Base-by-base conservation (phyloP, 2,113 vertebrate genomes). In the Myotis davidii region DNA sequence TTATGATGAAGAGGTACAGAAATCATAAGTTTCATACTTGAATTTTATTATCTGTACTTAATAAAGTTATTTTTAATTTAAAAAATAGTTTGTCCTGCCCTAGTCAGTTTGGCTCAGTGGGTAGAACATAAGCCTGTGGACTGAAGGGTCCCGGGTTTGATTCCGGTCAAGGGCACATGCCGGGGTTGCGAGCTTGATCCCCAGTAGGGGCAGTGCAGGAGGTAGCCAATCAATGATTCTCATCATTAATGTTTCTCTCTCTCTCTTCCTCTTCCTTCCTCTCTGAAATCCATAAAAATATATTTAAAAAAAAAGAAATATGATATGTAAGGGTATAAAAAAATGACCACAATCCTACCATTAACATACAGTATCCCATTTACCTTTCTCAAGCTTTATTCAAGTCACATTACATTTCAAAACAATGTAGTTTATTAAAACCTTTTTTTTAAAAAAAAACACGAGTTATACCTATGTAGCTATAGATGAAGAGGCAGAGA, bases 21-120 rank as follows among this genome's bases (percentile, higher is more conserved):
- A 88, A 93, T 84, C 32, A 48, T 70, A 48, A 78, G 45, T 89
- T 88, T 64, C 69, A 85, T 16, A n/a, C 87, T 34, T 78, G n/a
- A 88, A 70, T 50, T 88, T 92, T 72, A 81, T 85, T 29, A 91
- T 85, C n/a, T 61, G 39, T 64, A 90, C 13, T 72, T 74, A 84
- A 70, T 81, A 67, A 82, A 81, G 67, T 50, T 84, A 67, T 77
- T 84, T 94, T 20, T 86, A 29, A 16, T 42, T 1, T 39, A 82
- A 76, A 59, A 59, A 50, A 29, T 25, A 72, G 39, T 45, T 45
- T 73, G 39, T 42, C 72, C 13, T 61, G 25, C 59, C 59, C 9
- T 61, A 61, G 23, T 9, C 23, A 1, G 59, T 59, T 25, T 59
- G 56, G 56, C 56, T 25, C 23, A 59, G 56, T 25, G 21, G 23